A percentile compares a stretch with the other conserved stretches of the same genome.
Evolutionary conservation across 2,888 invertebrate genomes (phyloP).

Genomic region (Heliothis peltigera): DNA sequence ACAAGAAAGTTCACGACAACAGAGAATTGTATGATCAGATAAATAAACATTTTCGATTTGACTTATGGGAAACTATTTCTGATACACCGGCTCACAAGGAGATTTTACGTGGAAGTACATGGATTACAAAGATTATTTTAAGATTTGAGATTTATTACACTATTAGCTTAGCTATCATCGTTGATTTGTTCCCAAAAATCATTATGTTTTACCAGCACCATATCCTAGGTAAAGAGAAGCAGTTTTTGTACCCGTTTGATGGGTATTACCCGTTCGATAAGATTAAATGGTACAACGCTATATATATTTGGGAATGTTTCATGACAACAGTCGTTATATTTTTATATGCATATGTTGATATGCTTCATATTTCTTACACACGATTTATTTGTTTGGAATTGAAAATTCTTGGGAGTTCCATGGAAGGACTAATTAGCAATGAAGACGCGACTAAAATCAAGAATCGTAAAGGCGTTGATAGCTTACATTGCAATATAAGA

Average conservation of each 20-base stretch:
- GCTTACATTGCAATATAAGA: slow-evolving; percentile 65
- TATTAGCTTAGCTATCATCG: slow-evolving; percentile 67
- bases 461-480: slow-evolving; percentile 39
- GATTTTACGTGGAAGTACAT: slow-evolving; percentile 70
- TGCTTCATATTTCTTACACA: slow-evolving; percentile 74
- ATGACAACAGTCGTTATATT: slow-evolving; percentile 78
- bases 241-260: slow-evolving; percentile 79
- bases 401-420: slow-evolving; percentile 72
- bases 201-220: slow-evolving; percentile 76
- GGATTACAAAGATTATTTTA: slow-evolving; percentile 65
- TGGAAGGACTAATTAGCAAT: slow-evolving; percentile 69
- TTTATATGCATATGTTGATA: slow-evolving; percentile 72
- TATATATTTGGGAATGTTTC: slow-evolving; percentile 79
- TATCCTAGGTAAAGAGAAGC: slow-evolving; percentile 66
- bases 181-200: slow-evolving; percentile 77
- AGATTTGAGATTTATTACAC: slow-evolving; percentile 74
- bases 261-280: slow-evolving; percentile 86
- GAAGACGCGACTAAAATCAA: slow-evolving; percentile 68
- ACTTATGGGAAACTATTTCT: slow-evolving; percentile 73
- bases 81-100: slow-evolving; percentile 64
- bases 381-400: slow-evolving; percentile 81
- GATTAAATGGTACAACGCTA: slow-evolving; percentile 76
- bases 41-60: slow-evolving; percentile 71
- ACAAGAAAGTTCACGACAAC: slow-evolving; percentile 71
- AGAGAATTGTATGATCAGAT: slow-evolving; percentile 71